These are phyloP conservation scores for Trichonephila inaurata DNA, from an alignment of 1,140 invertebrate species.

Conservation along the genomic window DNA sequence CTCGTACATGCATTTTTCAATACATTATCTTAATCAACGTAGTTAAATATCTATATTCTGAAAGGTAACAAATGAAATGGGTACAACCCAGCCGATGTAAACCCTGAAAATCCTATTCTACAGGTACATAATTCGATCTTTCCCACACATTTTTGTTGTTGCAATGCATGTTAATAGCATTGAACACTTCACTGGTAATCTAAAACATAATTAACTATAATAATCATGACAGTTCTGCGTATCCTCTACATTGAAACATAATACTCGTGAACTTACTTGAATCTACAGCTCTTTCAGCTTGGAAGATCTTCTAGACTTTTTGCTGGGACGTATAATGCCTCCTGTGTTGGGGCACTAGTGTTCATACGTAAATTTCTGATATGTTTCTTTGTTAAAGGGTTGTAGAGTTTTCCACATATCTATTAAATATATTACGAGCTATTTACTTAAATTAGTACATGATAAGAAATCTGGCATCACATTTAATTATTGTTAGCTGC, in stretches of 20 bases:
- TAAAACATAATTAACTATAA: neutral
- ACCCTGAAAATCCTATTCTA: neutral
- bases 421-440: neutral
- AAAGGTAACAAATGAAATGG: slow-evolving; percentile 21
- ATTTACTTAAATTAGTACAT: neutral
- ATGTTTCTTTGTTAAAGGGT: slow-evolving; percentile 11
- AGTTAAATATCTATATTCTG: slow-evolving; percentile 12
- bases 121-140: neutral
- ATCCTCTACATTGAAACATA: neutral
- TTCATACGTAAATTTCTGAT: slow-evolving; percentile 4
- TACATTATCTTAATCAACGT: neutral
- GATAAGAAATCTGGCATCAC: slow-evolving; percentile 22
- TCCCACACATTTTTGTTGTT: neutral
- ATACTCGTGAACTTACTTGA: slow-evolving; percentile 25
- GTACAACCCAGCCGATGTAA: neutral
- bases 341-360: neutral
- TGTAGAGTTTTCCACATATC: slow-evolving; percentile 20
- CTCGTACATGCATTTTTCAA: neutral
- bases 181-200: neutral
- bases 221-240: neutral
- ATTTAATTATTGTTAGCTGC: neutral
- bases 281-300: neutral
- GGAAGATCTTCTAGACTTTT: slow-evolving; percentile 41
- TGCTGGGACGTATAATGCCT: slow-evolving; percentile 2
- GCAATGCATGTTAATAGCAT: neutral